Conservation (phyloP, 2,888 invertebrate species). For the Acleris holmiana region DNA sequence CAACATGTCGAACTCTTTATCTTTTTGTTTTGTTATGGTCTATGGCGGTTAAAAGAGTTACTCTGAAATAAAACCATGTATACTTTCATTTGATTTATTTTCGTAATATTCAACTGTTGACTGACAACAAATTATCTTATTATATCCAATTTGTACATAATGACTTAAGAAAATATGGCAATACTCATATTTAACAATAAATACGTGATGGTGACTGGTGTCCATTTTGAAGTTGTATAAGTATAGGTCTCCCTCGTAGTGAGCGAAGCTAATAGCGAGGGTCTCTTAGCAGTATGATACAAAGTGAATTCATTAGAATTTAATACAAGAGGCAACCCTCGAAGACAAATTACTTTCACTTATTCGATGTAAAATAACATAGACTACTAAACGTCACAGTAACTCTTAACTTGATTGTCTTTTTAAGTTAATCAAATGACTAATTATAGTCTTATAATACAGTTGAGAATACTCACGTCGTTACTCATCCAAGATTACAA, state of each 20-base stretch:
- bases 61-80: conserved; percentile 56
- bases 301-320: conserved; percentile 32
- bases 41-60: conserved; percentile 12
- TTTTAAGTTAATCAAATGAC: conserved; percentile 57
- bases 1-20: too few relatives aligned
- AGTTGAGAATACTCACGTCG: conserved; percentile 48
- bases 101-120: conserved; percentile 84
- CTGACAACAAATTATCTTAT: conserved; percentile 84
- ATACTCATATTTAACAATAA: conserved; percentile 82
- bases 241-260: conserved; percentile 17
- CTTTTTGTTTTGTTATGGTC: not conserved
- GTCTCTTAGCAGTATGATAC: conserved; percentile 25
- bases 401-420: conserved; percentile 58
- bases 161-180: conserved; percentile 85
- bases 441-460: conserved; percentile 55
- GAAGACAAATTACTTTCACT: conserved; percentile 34
- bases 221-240: conserved; percentile 46
- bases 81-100: conserved; percentile 79
- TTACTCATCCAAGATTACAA: conserved; percentile 23
- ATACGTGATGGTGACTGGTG: conserved; percentile 62
- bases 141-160: conserved; percentile 84
- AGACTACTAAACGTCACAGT: conserved; percentile 56
- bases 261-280: conserved; percentile 14
- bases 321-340: conserved; percentile 38
- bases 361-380: conserved; percentile 44